Evolutionary conservation across 2,113 vertebrate genomes (phyloP), one percentile per base, ranked within the genome.

Genomic region (Columba janthina): DNA sequence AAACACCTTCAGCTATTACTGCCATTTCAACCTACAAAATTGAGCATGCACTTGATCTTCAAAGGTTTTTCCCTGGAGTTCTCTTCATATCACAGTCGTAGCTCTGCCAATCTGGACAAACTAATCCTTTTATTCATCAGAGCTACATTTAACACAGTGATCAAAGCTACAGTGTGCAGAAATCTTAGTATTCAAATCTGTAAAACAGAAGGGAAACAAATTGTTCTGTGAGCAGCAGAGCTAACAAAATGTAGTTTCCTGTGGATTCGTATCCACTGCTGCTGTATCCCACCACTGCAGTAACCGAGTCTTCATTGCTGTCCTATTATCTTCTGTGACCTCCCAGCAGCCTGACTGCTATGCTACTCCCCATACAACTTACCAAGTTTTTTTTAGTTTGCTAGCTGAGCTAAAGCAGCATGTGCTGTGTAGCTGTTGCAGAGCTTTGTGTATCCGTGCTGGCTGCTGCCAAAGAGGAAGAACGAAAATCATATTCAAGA

Each of bases 161-260:
- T 96, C 92, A 96, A 96, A 96, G 93, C 89, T 77, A 58, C 62
- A 85, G 46, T 56, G 29, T 83, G 60, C 88, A 84, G 85, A 77
- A 96, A 90, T 95, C 83, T 74, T 96, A 84, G 65, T 84, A 86
- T 84, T 94, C 67, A 88, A 64, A 91, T 91, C 78, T 92, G 89
- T 86, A 67, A 83, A 94, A 93, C 85, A 95, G 60, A 75, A 84
- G 57, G 82, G 85, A 86, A 89, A 86, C 93, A 95, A 96, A 94
- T 69, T 72, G 87, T 61, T 85, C 67, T 64, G 6, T 36, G 77
- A 82, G 70, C 73, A 65, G 44, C 1, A 3, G 54, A 91, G 57
- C 86, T 87, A 67, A 34, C 76, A 84, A 60, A 89, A 78, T n/a
- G 65, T 77, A 19, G 48, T 89, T 96, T 94, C 62, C 40, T 54